Evolutionary conservation across 2,888 invertebrate species (phyloP), one percentile per base, ranked within the genome.

Genomic region (Leptopilina drosophilae): DNA sequence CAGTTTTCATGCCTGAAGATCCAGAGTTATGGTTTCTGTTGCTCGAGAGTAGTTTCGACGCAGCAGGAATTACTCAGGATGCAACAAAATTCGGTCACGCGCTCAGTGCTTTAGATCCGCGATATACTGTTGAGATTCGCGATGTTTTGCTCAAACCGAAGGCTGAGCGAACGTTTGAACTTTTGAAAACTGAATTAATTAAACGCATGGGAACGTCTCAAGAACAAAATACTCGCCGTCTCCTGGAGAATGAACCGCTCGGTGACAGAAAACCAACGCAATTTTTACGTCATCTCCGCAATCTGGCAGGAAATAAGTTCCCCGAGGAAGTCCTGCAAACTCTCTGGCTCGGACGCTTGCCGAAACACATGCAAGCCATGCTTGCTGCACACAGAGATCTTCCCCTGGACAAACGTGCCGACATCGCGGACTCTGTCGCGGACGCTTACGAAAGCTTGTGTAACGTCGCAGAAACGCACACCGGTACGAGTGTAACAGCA

Each of bases 101-200:
- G 5, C 85, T 85, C 33, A 69, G 87, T 20, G 7, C 77, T 0
- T 1, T 89, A 0, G 88, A 90, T 67, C 79, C 80, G 0, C 78
- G 88, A 6, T 79, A 84, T 2, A 88, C 87, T 78, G 85, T 86
- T 7, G 87, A 87, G 0, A 76, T 81, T 0, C 82, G 81, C 4
- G 59, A 59, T 7, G 59, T 59, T 1, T 7, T 59, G 42, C 14
- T 59, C 14, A 59, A 59, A 59, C 59, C n/a, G 5, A 59, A 59
- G 5, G 15, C 59, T 5, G 59, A 59, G 7, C n/a, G n/a, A 4
- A 59, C 59, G 15, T 59, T n/a, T 7, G 59, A 59, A n/a, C n/a
- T 59, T 8, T 53, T 88, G 8, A 88, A 88, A 80, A 56, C 49
- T 0, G 85, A 0, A 93, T 79, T 88, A 6, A 85, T 87, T 7